These are phyloP conservation scores for Drosophila maculinotata DNA, from an alignment of 2,888 invertebrate genomes.

Conservation along the genomic window DNA sequence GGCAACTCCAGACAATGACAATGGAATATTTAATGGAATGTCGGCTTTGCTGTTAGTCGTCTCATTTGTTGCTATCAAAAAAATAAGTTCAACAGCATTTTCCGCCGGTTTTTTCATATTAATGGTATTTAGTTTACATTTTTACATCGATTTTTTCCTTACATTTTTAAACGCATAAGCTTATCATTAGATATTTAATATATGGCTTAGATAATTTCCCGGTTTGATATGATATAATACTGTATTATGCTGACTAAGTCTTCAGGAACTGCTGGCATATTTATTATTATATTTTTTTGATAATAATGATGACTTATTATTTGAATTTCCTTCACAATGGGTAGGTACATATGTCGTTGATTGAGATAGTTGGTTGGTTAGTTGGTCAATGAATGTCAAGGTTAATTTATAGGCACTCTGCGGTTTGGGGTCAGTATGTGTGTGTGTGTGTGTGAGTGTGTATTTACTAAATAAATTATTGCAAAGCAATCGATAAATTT, in stretches of 20 bases:
- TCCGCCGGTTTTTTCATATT: background rate
- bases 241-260: background rate
- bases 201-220: background rate
- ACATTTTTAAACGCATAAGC: background rate
- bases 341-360: background rate
- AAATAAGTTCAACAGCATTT: conserved; percentile 9
- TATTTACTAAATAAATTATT: conserved; percentile 71
- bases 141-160: conserved; percentile 23
- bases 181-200: background rate
- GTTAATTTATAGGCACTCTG: conserved; percentile 50
- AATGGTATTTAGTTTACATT: conserved; percentile 8
- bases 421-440: conserved; percentile 29
- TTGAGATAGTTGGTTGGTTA: conserved; percentile 12
- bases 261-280: background rate
- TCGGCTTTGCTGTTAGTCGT: conserved; percentile 2
- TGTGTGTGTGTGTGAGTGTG: conserved; percentile 2
- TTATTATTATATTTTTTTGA: background rate
- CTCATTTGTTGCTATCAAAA: conserved; percentile 16
- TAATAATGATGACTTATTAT: conserved; percentile 6
- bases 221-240: background rate
- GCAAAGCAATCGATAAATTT: conserved; percentile 66
- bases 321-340: background rate
- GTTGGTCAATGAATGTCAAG: conserved; percentile 67
- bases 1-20: conserved; percentile 4
- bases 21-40: conserved; percentile 18